A percentile compares a stretch with the other conserved stretches of the same genome.
Evolutionary conservation across 2,113 vertebrate genomes (phyloP).

Genomic region (Hemiscyllium ocellatum): DNA sequence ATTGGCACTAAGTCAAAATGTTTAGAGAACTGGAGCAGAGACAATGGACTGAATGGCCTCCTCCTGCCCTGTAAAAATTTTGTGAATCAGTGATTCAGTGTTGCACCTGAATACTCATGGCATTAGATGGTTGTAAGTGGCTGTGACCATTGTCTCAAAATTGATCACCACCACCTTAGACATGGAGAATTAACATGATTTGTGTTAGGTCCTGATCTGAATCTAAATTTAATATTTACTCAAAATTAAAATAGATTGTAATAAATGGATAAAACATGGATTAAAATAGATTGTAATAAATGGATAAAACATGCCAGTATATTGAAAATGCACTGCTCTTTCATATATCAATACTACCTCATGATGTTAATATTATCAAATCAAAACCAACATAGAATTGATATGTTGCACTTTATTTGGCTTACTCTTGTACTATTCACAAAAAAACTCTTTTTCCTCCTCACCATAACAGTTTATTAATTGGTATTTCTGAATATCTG

Average conservation of each 20-base stretch:
- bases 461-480: background rate
- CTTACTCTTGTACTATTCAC: background rate
- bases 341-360: background rate
- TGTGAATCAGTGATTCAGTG: too few relatives aligned
- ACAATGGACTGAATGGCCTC: too few relatives aligned
- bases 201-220: background rate
- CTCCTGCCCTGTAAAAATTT: too few relatives aligned
- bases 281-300: background rate
- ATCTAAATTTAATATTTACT: background rate
- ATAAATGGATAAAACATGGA: background rate
- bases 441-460: background rate
- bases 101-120: too few relatives aligned
- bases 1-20: background rate
- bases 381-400: background rate
- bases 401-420: background rate
- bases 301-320: background rate
- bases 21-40: too few relatives aligned
- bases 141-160: background rate
- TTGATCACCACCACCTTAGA: background rate
- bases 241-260: background rate
- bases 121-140: background rate
- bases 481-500: background rate
- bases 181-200: background rate
- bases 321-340: background rate
- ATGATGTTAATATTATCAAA: background rate